Percentiles rank a stretch among this genome's conserved stretches.
These are phyloP conservation scores for Synergus umbraculus DNA, from an alignment of 2,888 invertebrate genomes.

Conservation along the genomic window DNA sequence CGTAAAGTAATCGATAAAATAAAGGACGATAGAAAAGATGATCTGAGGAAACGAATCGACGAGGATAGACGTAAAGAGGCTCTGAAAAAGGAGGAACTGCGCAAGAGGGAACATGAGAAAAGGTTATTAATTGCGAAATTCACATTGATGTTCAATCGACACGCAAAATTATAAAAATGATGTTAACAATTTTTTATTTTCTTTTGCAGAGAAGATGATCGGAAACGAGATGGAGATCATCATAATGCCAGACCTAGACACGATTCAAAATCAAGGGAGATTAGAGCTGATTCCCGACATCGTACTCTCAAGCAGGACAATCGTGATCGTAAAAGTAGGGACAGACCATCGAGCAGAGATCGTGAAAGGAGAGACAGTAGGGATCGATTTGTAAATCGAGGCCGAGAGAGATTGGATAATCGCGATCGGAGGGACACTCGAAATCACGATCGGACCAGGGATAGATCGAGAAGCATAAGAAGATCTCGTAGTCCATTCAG, in stretches of 20 bases:
- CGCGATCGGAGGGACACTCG: conserved; percentile 71
- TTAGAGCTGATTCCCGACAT: conserved; percentile 56
- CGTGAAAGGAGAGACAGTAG: conserved; percentile 57
- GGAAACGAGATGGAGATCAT: conserved; percentile 64
- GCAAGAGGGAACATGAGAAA: conserved; percentile 75
- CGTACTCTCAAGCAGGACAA: conserved; percentile 56
- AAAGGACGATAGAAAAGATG: conserved; percentile 76
- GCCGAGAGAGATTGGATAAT: conserved; percentile 70
- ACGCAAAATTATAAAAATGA: too few species aligned
- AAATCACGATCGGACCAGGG: conserved; percentile 68
- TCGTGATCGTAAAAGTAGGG: conserved; percentile 65
- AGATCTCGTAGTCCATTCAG: conserved; percentile 71
- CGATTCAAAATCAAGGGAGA: conserved; percentile 63
- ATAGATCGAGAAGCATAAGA: conserved; percentile 69
- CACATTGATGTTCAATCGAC: too few species aligned
- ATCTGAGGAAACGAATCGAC: conserved; percentile 67
- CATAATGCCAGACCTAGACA: conserved; percentile 62
- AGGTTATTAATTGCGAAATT: conserved; percentile 56
- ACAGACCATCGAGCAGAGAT: conserved; percentile 72
- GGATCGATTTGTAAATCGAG: conserved; percentile 57
- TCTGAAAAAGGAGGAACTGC: conserved; percentile 72
- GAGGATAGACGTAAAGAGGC: conserved; percentile 75
- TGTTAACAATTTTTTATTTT: conserved; percentile 36
- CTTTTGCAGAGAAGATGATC: conserved; percentile 66
- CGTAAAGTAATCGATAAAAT: conserved; percentile 76